Base-by-base conservation (phyloP, 1,140 invertebrate species). In the Drosophila repletoides region DNA sequence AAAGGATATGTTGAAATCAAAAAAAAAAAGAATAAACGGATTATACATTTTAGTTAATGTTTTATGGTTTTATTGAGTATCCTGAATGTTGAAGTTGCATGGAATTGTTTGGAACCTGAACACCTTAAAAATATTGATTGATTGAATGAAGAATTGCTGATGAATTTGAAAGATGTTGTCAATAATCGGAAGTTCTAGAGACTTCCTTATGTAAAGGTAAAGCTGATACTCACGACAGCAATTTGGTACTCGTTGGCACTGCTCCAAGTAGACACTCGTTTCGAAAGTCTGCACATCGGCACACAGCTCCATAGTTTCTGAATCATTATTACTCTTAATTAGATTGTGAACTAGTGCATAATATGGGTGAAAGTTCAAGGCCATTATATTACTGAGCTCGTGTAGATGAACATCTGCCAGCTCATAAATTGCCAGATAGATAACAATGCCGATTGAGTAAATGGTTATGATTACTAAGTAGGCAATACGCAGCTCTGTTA, bases 151-250 rank as follows among this genome's bases (percentile, higher is more conserved):
- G n/a, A n/a, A 34, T 34, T 14, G 9, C 1, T 1, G 9, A 34
- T n/a, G n/a, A n/a, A n/a, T n/a, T n/a, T n/a, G n/a, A n/a, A n/a
- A n/a, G n/a, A n/a, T n/a, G n/a, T n/a, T n/a, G n/a, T n/a, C n/a
- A n/a, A n/a, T n/a, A n/a, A n/a, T n/a, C n/a, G n/a, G n/a, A n/a
- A n/a, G n/a, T n/a, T n/a, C n/a, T n/a, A n/a, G n/a, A n/a, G n/a
- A n/a, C n/a, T n/a, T n/a, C n/a, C n/a, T n/a, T 31, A 15, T 17
- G 3, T 17, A 22, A 45, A 45, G 6, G 9, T 46, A n/a, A n/a
- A n/a, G n/a, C n/a, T n/a, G n/a, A 19, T 19, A 55, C 48, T 65
- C 21, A 81, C 76, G 19, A 29, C 76, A 81, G 29, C 76, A 81
- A 10, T 81, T 76, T 4, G 76, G 76, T 0, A 10, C 0, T 4